Evolutionary conservation across 2,797 vertebrate genomes (phyloP), one percentile per base, ranked within the genome.

Genomic region (Anguilla obscura): DNA sequence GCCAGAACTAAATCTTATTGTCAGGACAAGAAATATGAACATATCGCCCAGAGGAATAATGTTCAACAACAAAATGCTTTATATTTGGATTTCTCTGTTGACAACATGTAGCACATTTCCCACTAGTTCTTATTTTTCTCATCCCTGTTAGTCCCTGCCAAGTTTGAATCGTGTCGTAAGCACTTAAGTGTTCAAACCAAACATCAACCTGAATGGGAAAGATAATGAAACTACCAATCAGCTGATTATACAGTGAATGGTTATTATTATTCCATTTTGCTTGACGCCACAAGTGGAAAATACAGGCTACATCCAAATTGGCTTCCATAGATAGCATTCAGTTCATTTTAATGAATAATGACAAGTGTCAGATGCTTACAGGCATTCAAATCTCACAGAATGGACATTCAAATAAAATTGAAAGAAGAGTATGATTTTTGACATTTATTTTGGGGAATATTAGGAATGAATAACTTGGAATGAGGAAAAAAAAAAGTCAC

Each of bases 321-420:
- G 84, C 56, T 66, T 63, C 52, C 21, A 48, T 60, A 24, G 4
- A 50, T 54, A 74, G 3, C 33, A 45, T 79, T 79, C 74, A 85
- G 27, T 76, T 40, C 33, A 40, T 58, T 88, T 84, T 85, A 85
- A 58, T 85, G 52, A 88, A 40, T 85, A 88, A 85, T 45, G 76
- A 7, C 45, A 79, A 76, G 40, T 10, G 9, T 21, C 50, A 74
- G 82, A 87, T 56, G 5, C 60, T 16, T 56, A 74, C 50, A 83
- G 33, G 36, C 54, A 85, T 69, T 85, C 21, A 54, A 27, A 84
- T 50, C 33, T 88, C 83, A 85, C 60, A 56, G 45, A 71, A 33
- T n/a, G n/a, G 18, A 56, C 52, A 76, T 79, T 66, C 0, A 24
- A 66, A 66, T 66, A 8, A n/a, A 69, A 69, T 69, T 69, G 24